These are phyloP conservation scores for Meta bourneti DNA, from an alignment of 2,888 invertebrate genomes.

Conservation along the genomic window DNA sequence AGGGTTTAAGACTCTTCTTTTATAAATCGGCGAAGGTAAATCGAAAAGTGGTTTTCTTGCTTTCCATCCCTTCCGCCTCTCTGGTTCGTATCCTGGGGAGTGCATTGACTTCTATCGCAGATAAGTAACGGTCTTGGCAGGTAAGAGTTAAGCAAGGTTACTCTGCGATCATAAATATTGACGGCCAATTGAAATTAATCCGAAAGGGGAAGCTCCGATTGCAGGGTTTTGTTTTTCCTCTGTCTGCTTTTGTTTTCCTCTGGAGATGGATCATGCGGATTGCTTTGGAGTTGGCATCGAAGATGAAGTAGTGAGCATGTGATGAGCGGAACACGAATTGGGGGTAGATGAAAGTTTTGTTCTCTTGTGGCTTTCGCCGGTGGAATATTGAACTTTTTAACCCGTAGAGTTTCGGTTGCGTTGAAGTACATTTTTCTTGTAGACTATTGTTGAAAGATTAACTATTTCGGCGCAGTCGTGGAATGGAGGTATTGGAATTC, in stretches of 20 bases:
- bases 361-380: not conserved
- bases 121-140: constrained; percentile 42
- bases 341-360: too few relatives aligned
- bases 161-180: constrained; percentile 46
- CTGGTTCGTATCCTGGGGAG: constrained; percentile 22
- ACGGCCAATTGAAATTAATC: constrained; percentile 37
- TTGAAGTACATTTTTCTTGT: too few relatives aligned
- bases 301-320: not conserved
- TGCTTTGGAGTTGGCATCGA: not conserved
- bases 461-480: too few relatives aligned
- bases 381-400: too few relatives aligned
- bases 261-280: not conserved
- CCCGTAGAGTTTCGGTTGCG: too few relatives aligned
- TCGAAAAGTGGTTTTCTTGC: constrained; percentile 20
- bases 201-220: constrained; percentile 9
- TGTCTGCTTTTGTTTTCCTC: not conserved
- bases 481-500: too few relatives aligned
- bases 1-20: too few relatives aligned
- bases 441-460: too few relatives aligned
- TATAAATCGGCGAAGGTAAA: constrained; percentile 18
- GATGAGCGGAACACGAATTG: too few relatives aligned
- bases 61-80: constrained; percentile 18
- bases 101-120: constrained; percentile 53
- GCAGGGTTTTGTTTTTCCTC: constrained; percentile 9
- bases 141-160: constrained; percentile 24